A percentile compares a stretch with the other conserved stretches of the same genome.
Conservation (phyloP, 2,888 invertebrate genomes). For the Agrilus biguttatus region DNA sequence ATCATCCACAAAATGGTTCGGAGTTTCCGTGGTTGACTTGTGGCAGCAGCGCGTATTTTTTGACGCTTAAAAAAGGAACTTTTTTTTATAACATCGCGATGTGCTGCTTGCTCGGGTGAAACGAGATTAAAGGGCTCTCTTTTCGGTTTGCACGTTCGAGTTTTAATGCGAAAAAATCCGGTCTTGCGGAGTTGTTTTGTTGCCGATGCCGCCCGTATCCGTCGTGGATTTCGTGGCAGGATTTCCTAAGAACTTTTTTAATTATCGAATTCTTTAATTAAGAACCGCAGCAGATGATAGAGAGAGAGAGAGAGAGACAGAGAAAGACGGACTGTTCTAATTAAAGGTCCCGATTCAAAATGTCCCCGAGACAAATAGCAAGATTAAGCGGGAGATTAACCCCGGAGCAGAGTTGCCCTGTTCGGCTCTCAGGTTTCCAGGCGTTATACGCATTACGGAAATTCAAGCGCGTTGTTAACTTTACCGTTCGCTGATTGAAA, state of each 20-base stretch:
- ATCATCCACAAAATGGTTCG: not conserved
- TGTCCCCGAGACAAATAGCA: slow-evolving; percentile 9
- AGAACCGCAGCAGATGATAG: slow-evolving; percentile 4
- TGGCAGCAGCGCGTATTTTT: not conserved
- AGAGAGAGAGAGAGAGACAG: no score
- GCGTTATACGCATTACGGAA: not conserved
- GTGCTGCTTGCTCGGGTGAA: slow-evolving; percentile 3
- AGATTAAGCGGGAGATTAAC: slow-evolving; percentile 4
- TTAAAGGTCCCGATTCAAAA: slow-evolving; percentile 11
- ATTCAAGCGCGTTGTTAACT: slow-evolving; percentile 4
- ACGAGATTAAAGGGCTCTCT: slow-evolving; percentile 8
- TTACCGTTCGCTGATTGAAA: slow-evolving; percentile 8
- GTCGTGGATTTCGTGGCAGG: slow-evolving; percentile 1
- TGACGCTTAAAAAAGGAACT: not conserved
- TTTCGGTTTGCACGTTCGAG: slow-evolving; percentile 5
- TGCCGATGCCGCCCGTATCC: no score
- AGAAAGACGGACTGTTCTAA: slow-evolving; percentile 4
- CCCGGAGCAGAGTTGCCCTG: slow-evolving; percentile 2
- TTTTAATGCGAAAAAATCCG: slow-evolving; percentile 5
- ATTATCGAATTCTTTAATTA: slow-evolving; percentile 12
- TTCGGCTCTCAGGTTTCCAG: not conserved
- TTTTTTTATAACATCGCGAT: not conserved
- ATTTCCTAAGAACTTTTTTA: slow-evolving; percentile 7
- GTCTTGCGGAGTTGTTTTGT: no score
- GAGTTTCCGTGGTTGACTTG: not conserved